Evolutionary conservation across 2,113 vertebrate species (phyloP), one percentile per base, ranked within the genome.

Genomic region (Archocentrus centrarchus): DNA sequence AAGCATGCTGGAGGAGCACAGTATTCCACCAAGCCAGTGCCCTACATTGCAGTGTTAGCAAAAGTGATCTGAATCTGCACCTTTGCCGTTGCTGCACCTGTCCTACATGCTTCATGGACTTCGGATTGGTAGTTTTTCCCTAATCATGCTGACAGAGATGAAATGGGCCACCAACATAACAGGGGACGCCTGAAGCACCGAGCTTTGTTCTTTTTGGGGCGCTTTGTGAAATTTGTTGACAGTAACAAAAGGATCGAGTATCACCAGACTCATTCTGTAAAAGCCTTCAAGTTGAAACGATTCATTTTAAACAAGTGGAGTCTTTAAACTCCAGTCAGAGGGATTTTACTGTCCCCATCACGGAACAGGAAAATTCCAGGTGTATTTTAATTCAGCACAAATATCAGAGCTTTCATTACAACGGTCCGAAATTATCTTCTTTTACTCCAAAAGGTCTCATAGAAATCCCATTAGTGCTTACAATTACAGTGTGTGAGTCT

Each of bases 361-460:
- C 20, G 20, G 8, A 55, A 81, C 35, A 58, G 59, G 59, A 58
- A 84, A 86, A 75, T 58, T 68, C 61, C n/a, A 24, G 37, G n/a
- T 78, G 17, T 64, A 62, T 61, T 82, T 79, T 30, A 82, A 73
- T 63, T 62, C 14, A 7, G 32, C 50, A 85, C 81, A 81, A 55
- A 73, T 53, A 55, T 80, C 59, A 80, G 61, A 64, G 61, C 44
- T 37, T 39, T 13, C 75, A 80, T 61, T 81, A 44, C 7, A n/a
- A 18, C 62, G 41, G 5, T 24, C 8, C 59, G 44, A 11, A 76
- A 50, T 83, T 47, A 75, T 63, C 44, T 20, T 68, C 63, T 78
- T 17, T 61, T 77, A 59, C 47, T 59, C 20, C 35, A 57, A 59
- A 58, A 47, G 11, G 62, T 55, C 47, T 27, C 3, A 32, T 32